Conservation (phyloP, 2,888 invertebrate genomes). For the Serrognathus titanus region DNA sequence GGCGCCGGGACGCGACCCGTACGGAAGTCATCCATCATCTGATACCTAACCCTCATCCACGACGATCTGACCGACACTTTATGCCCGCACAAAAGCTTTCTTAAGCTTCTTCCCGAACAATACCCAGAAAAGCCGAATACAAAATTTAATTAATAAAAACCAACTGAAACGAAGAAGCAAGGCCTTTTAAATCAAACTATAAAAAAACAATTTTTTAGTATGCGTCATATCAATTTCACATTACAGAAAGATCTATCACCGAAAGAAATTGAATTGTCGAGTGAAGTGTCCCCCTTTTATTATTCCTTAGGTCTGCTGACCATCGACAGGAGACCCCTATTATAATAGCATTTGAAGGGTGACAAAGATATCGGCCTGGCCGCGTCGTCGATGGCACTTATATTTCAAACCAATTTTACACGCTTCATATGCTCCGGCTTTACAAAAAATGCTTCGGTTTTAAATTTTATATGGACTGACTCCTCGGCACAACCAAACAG, state of each 20-base stretch:
- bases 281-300: conserved; percentile 41
- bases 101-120: conserved; percentile 11
- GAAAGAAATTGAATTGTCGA: conserved; percentile 49
- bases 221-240: conserved; percentile 48
- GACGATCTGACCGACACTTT: conserved; percentile 26
- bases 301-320: conserved; percentile 45
- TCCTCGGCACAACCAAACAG: neutral
- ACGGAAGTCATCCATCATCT: conserved; percentile 45
- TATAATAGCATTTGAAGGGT: conserved; percentile 45
- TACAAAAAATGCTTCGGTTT: conserved; percentile 28
- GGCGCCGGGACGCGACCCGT: conserved; percentile 39
- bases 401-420: conserved; percentile 47
- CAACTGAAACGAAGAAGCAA: conserved; percentile 4
- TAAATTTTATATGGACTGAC: conserved; percentile 36
- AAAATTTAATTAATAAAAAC: neutral
- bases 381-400: conserved; percentile 44
- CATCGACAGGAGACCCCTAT: conserved; percentile 40
- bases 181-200: conserved; percentile 29
- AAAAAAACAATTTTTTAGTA: conserved; percentile 37
- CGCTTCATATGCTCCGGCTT: conserved; percentile 42
- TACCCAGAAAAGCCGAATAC: neutral
- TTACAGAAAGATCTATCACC: conserved; percentile 47
- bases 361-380: conserved; percentile 45
- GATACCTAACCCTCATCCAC: conserved; percentile 24
- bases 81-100: conserved; percentile 14